Evolutionary conservation across 2,797 vertebrate species (phyloP).

Genomic region (Anguilla marmorata): DNA sequence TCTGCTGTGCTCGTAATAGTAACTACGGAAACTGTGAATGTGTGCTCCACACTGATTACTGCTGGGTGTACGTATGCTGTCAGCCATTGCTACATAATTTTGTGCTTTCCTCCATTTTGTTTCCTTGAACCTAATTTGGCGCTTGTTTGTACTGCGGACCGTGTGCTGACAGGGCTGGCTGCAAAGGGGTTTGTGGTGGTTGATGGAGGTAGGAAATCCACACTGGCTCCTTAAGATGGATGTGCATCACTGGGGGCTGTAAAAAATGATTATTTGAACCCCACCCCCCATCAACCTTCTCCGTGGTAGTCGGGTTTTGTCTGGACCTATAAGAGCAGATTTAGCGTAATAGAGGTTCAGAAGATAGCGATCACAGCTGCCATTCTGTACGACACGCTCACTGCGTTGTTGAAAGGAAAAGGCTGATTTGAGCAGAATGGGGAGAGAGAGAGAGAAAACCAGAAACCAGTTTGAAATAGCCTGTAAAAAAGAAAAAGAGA

Average conservation of each 20-base stretch:
- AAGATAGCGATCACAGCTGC: background rate
- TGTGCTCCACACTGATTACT: background rate
- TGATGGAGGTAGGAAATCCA: background rate
- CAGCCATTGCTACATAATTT: background rate
- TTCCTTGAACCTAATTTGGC: background rate
- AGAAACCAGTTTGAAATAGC: background rate
- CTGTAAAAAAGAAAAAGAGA: too few species aligned
- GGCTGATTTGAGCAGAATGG: background rate
- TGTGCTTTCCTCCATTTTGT: background rate
- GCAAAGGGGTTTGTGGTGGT: background rate
- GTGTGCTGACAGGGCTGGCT: background rate
- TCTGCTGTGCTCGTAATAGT: background rate
- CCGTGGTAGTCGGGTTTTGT: background rate
- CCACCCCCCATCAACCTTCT: background rate
- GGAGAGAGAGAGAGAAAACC: background rate
- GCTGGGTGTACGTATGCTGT: background rate
- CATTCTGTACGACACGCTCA: too few species aligned
- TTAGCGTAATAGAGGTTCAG: background rate
- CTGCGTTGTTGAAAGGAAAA: background rate
- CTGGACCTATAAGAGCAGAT: background rate
- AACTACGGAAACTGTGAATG: background rate
- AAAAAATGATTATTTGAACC: background rate
- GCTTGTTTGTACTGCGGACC: background rate
- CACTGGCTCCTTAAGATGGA: background rate
- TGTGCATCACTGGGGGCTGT: background rate